Evolutionary conservation across 2,888 invertebrate genomes (phyloP).

Genomic region (Zygaena filipendulae): DNA sequence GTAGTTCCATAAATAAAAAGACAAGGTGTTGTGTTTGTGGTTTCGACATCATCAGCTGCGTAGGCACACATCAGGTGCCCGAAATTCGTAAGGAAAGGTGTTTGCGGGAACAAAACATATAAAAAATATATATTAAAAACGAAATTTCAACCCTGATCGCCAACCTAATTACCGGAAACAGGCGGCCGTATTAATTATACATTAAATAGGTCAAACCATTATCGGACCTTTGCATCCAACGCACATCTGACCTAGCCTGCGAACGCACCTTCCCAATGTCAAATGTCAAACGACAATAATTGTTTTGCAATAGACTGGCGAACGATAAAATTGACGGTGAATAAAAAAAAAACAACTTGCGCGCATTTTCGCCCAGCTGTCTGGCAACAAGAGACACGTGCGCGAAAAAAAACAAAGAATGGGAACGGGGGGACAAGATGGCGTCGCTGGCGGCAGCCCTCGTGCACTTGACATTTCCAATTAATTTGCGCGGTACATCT

Average conservation of each 20-base stretch:
- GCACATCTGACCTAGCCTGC: slow-evolving; percentile 29
- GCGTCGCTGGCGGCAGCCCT: slow-evolving; percentile 47
- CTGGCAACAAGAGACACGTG: slow-evolving; percentile 40
- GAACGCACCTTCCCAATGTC: slow-evolving; percentile 34
- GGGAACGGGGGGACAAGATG: slow-evolving; percentile 48
- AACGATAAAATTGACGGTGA: slow-evolving; percentile 38
- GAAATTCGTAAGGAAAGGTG: slow-evolving; percentile 52
- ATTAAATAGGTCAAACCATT: slow-evolving; percentile 48
- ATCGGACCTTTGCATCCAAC: slow-evolving; percentile 39
- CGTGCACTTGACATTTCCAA: slow-evolving; percentile 68
- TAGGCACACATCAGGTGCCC: slow-evolving; percentile 43
- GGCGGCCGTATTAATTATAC: slow-evolving; percentile 45
- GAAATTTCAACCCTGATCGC: slow-evolving; percentile 32
- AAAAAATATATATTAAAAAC: slow-evolving; percentile 34
- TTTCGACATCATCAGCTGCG: slow-evolving; percentile 39
- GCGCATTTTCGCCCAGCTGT: slow-evolving; percentile 53
- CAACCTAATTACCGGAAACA: slow-evolving; percentile 49
- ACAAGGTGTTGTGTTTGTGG: slow-evolving; percentile 42
- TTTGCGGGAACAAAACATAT: slow-evolving; percentile 29
- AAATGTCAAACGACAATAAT: slow-evolving; percentile 31
- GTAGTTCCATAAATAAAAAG: slow-evolving; percentile 52
- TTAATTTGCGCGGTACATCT: slow-evolving; percentile 66
- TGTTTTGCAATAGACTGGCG: slow-evolving; percentile 28
- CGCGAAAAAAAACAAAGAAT: slow-evolving; percentile 42
- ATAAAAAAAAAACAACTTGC: too few relatives aligned